Conservation (phyloP, 2,888 invertebrate genomes). For the Ophioninae sp. region DNA sequence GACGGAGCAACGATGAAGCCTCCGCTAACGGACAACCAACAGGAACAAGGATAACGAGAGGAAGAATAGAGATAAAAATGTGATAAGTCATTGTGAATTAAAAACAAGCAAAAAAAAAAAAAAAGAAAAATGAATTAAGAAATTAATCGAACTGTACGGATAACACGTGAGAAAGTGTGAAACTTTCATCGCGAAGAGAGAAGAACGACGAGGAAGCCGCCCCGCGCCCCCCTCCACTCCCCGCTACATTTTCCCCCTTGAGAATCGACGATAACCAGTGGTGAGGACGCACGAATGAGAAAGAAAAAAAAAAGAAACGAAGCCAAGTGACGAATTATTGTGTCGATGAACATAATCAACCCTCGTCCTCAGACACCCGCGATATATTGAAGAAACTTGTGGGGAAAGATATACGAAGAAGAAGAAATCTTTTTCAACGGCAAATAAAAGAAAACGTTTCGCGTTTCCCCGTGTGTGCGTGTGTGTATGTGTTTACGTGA, state of each 20-base stretch:
- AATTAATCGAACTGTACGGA: constrained; percentile 25
- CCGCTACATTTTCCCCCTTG: neutral
- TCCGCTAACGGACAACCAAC: constrained; percentile 23
- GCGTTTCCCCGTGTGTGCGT: constrained; percentile 33
- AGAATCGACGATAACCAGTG: constrained; percentile 20
- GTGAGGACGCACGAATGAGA: neutral
- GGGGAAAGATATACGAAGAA: constrained; percentile 3
- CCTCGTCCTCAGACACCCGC: constrained; percentile 19
- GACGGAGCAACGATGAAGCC: constrained; percentile 26
- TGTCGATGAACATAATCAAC: constrained; percentile 30
- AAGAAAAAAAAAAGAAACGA: constrained; percentile 16
- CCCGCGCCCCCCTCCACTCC: too few species aligned
- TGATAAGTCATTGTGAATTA: constrained; percentile 80
- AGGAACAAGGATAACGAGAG: constrained; percentile 54
- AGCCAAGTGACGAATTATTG: constrained; percentile 40
- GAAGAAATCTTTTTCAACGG: constrained; percentile 16
- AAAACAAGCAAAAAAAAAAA: constrained; percentile 57
- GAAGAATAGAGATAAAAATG: constrained; percentile 75
- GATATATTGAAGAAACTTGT: constrained; percentile 31
- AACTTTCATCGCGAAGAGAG: constrained; percentile 34
- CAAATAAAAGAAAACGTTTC: neutral
- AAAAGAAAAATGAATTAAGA: constrained; percentile 21
- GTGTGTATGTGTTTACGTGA: constrained; percentile 41
- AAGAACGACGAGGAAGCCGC: constrained; percentile 17
- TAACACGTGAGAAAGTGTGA: constrained; percentile 14